Evolutionary conservation across 2,113 vertebrate genomes (phyloP), one percentile per base, ranked within the genome.

Genomic region (Lasiurus borealis): DNA sequence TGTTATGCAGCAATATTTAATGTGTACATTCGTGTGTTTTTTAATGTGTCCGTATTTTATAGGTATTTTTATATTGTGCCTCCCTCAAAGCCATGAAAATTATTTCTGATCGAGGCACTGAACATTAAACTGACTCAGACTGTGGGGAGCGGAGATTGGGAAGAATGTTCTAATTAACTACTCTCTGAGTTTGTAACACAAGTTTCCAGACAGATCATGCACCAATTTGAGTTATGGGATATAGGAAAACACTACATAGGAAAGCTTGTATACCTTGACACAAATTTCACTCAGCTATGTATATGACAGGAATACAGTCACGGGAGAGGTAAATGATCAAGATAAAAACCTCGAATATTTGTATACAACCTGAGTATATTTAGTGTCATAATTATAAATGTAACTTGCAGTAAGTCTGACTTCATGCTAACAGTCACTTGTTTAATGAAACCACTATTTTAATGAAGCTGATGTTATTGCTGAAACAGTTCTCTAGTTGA

Each of bases 401-500:
- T 90, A 96, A 95, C 97, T 97, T 98, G 95, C 75, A 90, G 19
- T 96, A 97, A 98, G 76, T 73, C 71, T 0, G 1, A 93, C 93
- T 95, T 69, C 11, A 75, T 48, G 97, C 97, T 97, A 91, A 97
- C 93, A 88, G 62, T 87, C 97, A 93, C 95, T 96, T 94, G 72
- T 92, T 97, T 97, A 98, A 98, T 97, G 98, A 97, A 93, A 95
- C 83, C 87, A 82, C 95, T 95, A 95, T 92, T 95, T 80, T 97
- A 90, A 97, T 95, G 95, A 95, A 90, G 80, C 94, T 80, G 95
- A 97, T 97, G 96, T 89, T 96, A 77, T 97, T 95, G 96, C 40
- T 90, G 77, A 95, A 96, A 94, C 34, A 72, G 72, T 34, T 69
- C 44, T 80, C 36, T 96, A 90, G 95, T 78, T 93, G 95, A 98